A percentile compares a stretch with the other conserved stretches of the same genome.
phyloP scores from a whole-genome alignment of 2,888 invertebrate genomes.

The Opisthograptis luteolata region DNA sequence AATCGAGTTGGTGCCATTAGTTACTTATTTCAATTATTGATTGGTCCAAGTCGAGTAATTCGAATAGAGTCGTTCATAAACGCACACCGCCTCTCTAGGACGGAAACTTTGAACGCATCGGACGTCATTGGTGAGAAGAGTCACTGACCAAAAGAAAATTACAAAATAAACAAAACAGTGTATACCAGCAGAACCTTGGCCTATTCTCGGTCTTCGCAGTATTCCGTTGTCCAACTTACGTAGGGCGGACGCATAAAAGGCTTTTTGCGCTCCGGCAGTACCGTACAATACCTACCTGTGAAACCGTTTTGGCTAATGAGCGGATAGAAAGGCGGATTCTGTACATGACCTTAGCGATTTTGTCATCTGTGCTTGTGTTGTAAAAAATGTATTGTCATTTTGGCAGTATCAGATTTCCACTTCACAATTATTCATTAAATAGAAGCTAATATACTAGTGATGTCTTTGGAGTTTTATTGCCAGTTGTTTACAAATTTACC shows the following conservation, averaged over 20 bases:
- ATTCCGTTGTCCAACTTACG: slow-evolving; percentile 50
- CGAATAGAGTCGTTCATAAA: too few relatives aligned
- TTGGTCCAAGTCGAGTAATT: too few relatives aligned
- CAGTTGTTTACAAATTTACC: too few relatives aligned
- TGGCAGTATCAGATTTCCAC: background rate
- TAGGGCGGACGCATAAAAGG: slow-evolving; percentile 65
- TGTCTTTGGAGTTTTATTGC: too few relatives aligned
- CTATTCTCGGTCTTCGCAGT: slow-evolving; percentile 45
- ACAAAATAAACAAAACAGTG: background rate
- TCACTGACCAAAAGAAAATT: too few relatives aligned
- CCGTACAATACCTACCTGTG: slow-evolving; percentile 50
- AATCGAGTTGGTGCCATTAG: too few relatives aligned
- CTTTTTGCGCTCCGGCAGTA: slow-evolving; percentile 72
- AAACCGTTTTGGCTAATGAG: slow-evolving; percentile 73
- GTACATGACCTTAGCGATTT: slow-evolving; percentile 25
- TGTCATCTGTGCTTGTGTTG: slow-evolving; percentile 20
- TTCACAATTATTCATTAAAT: too few relatives aligned
- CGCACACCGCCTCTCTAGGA: too few relatives aligned
- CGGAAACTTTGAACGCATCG: too few relatives aligned
- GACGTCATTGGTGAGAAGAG: too few relatives aligned
- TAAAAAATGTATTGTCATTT: slow-evolving; percentile 20
- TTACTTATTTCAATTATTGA: too few relatives aligned
- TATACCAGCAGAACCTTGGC: slow-evolving; percentile 22
- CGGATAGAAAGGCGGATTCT: slow-evolving; percentile 76
- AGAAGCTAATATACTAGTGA: too few relatives aligned